Evolutionary conservation across 2,113 vertebrate species (phyloP).

Genomic region (Myiozetetes cayanensis): DNA sequence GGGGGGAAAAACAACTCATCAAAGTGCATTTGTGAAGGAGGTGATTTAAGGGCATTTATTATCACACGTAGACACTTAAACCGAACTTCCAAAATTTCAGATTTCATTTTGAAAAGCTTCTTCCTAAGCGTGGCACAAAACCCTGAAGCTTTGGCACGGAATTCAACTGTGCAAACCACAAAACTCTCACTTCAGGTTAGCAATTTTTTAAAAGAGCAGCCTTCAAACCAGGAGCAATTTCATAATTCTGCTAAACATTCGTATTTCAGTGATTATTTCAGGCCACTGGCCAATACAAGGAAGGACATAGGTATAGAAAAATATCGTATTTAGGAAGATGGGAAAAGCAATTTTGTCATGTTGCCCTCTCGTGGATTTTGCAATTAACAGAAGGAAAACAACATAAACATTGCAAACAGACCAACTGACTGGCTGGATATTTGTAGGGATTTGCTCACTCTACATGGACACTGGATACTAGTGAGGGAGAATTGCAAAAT

Average conservation of each 20-base stretch:
- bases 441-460: background rate
- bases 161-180: background rate
- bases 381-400: background rate
- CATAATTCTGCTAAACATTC: background rate
- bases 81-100: background rate
- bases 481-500: background rate
- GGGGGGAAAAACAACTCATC: background rate
- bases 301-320: accelerated
- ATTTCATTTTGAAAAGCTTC: background rate
- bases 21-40: background rate
- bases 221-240: background rate
- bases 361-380: background rate
- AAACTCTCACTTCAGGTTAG: background rate
- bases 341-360: background rate
- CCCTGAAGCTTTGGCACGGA: background rate
- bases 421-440: background rate
- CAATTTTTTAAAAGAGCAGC: background rate
- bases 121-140: background rate
- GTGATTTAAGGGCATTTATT: background rate
- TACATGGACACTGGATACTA: background rate
- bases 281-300: background rate
- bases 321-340: accelerated
- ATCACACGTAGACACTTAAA: background rate
- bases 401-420: background rate
- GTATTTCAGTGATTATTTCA: background rate